These are phyloP conservation scores for Megaceryle alcyon DNA, from an alignment of 2,797 vertebrate species.

Conservation along the genomic window DNA sequence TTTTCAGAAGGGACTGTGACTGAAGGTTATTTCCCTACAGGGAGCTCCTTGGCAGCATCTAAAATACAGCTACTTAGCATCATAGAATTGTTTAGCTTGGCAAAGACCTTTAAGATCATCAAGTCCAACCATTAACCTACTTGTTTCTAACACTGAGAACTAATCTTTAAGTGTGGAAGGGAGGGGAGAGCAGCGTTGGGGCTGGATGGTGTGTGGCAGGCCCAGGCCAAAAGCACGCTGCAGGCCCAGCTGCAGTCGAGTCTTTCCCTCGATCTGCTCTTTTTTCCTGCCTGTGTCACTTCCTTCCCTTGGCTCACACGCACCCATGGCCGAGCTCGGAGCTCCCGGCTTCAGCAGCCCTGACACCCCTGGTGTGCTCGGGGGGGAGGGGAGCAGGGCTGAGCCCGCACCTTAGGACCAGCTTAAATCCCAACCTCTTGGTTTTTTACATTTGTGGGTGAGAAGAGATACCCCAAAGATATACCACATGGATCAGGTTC, in stretches of 20 bases:
- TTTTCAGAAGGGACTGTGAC: fast-evolving
- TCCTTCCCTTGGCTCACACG: constrained; percentile 79
- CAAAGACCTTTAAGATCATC: background rate
- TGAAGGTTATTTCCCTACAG: background rate
- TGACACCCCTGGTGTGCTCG: background rate
- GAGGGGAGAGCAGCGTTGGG: background rate
- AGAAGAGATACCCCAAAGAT: background rate
- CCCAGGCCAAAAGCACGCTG: background rate
- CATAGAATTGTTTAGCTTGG: background rate
- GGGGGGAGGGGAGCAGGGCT: background rate
- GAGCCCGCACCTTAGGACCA: background rate
- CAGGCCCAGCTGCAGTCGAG: constrained; percentile 63
- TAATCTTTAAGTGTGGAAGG: fast-evolving
- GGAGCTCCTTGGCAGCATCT: background rate
- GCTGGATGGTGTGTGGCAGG: background rate
- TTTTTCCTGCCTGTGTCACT: constrained; percentile 82
- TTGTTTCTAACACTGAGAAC: background rate
- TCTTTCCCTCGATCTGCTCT: constrained; percentile 72
- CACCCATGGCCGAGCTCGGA: background rate
- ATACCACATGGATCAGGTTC: fast-evolving
- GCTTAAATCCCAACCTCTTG: background rate
- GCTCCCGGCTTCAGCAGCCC: background rate
- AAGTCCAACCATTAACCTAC: background rate
- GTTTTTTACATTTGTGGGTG: background rate
- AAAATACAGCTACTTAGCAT: fast-evolving